A percentile compares a stretch with the other conserved stretches of the same genome.
Conservation (phyloP, 2,888 invertebrate genomes). For the Silvanus unidentatus region DNA sequence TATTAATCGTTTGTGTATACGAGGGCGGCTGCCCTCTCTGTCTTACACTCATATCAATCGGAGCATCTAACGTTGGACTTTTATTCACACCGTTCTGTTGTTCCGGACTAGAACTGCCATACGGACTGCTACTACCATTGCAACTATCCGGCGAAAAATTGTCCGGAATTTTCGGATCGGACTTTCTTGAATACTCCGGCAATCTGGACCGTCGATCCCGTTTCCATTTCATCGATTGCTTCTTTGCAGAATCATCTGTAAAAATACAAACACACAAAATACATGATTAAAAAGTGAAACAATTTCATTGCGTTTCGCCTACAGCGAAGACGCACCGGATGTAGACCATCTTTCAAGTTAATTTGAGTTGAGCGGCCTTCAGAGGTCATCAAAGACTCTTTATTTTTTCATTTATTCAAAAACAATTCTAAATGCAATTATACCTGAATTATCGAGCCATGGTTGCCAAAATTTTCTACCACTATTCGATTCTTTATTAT, state of each 20-base stretch:
- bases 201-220: slow-evolving; percentile 57
- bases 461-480: slow-evolving; percentile 43
- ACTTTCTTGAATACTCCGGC: slow-evolving; percentile 44
- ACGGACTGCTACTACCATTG: slow-evolving; percentile 14
- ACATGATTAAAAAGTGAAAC: no score
- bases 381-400: slow-evolving; percentile 7
- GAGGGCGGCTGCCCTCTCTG: slow-evolving; percentile 58
- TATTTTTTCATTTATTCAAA: no score
- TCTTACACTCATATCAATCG: slow-evolving; percentile 59
- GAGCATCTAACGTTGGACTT: slow-evolving; percentile 39
- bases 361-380: slow-evolving; percentile 9
- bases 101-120: slow-evolving; percentile 14
- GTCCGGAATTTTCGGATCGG: slow-evolving; percentile 43
- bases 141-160: slow-evolving; percentile 27
- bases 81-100: slow-evolving; percentile 4
- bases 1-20: slow-evolving; percentile 49
- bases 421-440: neutral
- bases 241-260: slow-evolving; percentile 39
- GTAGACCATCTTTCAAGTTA: neutral
- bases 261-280: slow-evolving; percentile 11
- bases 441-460: slow-evolving; percentile 42
- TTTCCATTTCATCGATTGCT: slow-evolving; percentile 69
- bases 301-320: neutral
- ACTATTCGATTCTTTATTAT: neutral
- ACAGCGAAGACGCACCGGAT: slow-evolving; percentile 8